These are phyloP conservation scores for Bos javanicus DNA, from an alignment of 2,113 vertebrate genomes.

Conservation along the genomic window DNA sequence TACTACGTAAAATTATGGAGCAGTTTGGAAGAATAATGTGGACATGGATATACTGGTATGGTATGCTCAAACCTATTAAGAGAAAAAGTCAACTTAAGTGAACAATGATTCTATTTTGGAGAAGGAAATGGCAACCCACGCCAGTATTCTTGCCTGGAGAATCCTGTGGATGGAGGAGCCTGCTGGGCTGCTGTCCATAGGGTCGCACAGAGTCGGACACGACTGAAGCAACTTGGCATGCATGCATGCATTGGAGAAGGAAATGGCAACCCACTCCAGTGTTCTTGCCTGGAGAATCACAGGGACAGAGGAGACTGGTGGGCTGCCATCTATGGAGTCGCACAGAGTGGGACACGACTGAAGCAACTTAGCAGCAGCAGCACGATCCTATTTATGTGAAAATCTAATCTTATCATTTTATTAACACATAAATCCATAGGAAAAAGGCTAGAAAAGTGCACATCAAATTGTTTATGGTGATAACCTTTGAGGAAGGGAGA, in stretches of 20 bases:
- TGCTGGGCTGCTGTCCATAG: background rate
- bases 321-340: background rate
- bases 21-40: constrained; percentile 2
- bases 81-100: background rate
- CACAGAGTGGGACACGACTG: background rate
- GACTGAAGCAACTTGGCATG: background rate
- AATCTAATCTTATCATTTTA: background rate
- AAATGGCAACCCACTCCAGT: background rate
- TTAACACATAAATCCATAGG: background rate
- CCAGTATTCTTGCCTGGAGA: background rate
- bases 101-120: background rate
- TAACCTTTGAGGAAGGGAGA: background rate
- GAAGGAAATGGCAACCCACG: background rate
- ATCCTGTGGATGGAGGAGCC: background rate
- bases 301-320: background rate
- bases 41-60: background rate
- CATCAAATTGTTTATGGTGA: background rate
- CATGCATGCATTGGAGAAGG: background rate
- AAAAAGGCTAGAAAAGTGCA: background rate
- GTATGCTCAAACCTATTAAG: background rate
- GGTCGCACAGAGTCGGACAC: background rate
- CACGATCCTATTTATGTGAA: background rate
- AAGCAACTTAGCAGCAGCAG: background rate
- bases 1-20: background rate
- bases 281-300: background rate